Evolutionary conservation across 64 coral and sea anemone species (phyloP).

Genomic region (Actinia equina): DNA sequence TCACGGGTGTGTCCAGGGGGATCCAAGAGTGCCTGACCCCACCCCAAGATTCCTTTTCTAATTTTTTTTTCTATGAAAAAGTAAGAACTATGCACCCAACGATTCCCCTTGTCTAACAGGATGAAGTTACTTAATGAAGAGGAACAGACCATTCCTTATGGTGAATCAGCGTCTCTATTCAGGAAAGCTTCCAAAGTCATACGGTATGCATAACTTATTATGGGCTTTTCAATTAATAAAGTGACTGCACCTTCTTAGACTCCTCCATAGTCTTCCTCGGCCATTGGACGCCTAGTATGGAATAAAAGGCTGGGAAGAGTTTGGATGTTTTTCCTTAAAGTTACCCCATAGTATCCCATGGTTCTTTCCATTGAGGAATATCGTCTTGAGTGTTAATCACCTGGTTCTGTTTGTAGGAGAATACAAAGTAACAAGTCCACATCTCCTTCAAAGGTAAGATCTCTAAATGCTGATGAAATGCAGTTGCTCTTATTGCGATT

Average conservation of each 20-base stretch:
- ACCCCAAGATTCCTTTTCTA: too few species aligned
- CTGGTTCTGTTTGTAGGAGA: constrained; percentile 13
- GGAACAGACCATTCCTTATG: constrained; percentile 2
- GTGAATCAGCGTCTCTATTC: constrained; percentile 61
- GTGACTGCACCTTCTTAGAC: too few species aligned
- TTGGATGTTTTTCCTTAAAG: too few species aligned
- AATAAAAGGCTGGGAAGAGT: too few species aligned
- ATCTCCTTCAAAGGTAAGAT: constrained; percentile 15
- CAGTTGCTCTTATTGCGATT: too few species aligned
- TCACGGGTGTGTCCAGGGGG: too few species aligned
- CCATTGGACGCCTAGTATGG: too few species aligned
- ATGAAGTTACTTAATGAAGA: constrained; percentile 68
- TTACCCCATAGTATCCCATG: neutral
- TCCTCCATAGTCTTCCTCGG: too few species aligned
- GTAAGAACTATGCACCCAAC: neutral
- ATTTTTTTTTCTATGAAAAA: too few species aligned
- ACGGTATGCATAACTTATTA: constrained; percentile 22
- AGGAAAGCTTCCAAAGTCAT: constrained; percentile 89
- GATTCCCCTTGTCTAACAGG: neutral
- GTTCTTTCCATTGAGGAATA: neutral
- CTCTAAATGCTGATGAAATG: neutral
- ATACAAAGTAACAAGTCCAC: constrained; percentile 25
- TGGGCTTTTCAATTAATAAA: too few species aligned
- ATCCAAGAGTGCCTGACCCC: too few species aligned
- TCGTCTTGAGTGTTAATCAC: neutral